Evolutionary conservation across 2,888 invertebrate genomes (phyloP), one percentile per base, ranked within the genome.

Genomic region (Corbicula japonica): DNA sequence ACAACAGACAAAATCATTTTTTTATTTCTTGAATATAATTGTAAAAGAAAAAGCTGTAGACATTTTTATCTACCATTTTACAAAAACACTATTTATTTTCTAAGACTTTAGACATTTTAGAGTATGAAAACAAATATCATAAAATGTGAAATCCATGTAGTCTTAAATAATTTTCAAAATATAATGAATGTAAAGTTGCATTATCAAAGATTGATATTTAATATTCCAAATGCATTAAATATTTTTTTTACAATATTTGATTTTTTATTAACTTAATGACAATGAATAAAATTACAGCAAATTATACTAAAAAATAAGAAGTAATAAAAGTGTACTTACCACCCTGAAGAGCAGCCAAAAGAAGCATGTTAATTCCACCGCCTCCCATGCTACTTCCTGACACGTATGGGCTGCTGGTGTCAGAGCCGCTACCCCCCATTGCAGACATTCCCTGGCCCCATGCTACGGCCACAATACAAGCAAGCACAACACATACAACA

Each of bases 401-500:
- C n/a, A n/a, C n/a, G n/a, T n/a, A n/a, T n/a, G n/a, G n/a, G n/a
- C n/a, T n/a, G n/a, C n/a, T n/a, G n/a, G 18, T 41, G 41, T 12
- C 41, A 41, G 10, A 41, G 41, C 41, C 10, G 12, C 41, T 41
- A 41, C 41, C 41, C 18, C 41, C 41, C 41, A 41, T 41, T 41
- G 41, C 41, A 38, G 32, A 26, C 28, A 48, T 48, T n/a, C 34
- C 48, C 62, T 75, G 74, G 34, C 38, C 54, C 12, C 60, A 54
- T n/a, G 60, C 54, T 30, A 56, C 8, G 10, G 74, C 74, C 18
- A 75, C 28, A 26, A 68, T 5, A 21, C 68, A 68, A 21, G 58
- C 68, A 21, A 61, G 26, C 30, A 75, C 32, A 30, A 75, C 50
- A 68, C 68, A 75, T 32, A 56, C 48, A 23, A 58, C 54, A 23